Percentiles rank a stretch among this genome's conserved stretches.
Evolutionary conservation across 2,888 invertebrate species (phyloP).

Genomic region (Sclerodermus sp.): DNA sequence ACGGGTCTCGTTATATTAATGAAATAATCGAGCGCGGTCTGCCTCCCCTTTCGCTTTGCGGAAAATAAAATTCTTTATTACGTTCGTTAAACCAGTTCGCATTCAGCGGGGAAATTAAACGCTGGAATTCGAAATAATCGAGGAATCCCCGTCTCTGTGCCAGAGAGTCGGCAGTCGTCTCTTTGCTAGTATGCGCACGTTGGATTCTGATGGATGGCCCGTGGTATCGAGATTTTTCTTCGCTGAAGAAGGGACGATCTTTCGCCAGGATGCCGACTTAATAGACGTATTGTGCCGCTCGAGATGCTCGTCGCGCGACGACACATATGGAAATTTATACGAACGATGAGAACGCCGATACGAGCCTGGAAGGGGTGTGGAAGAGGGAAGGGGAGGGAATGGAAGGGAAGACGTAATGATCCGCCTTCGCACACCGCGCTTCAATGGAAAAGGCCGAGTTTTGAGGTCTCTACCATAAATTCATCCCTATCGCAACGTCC

Average conservation of each 20-base stretch:
- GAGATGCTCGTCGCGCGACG: slow-evolving; percentile 23
- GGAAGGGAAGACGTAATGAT: slow-evolving; percentile 31
- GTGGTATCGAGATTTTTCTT: background rate
- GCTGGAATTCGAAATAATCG: no score
- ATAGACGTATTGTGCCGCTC: slow-evolving; percentile 43
- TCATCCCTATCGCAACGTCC: no score
- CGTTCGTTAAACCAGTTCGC: no score
- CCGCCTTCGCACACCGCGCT: slow-evolving; percentile 11
- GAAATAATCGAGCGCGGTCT: no score
- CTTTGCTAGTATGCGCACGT: no score
- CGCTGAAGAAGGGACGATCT: slow-evolving; percentile 10
- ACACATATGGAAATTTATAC: slow-evolving; percentile 52
- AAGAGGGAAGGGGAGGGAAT: background rate
- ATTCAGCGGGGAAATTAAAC: no score
- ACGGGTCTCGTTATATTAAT: no score
- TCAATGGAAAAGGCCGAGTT: background rate
- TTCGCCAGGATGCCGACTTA: slow-evolving; percentile 29
- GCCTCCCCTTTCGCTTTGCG: no score
- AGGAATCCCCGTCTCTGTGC: no score
- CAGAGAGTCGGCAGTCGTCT: no score
- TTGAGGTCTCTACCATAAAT: background rate
- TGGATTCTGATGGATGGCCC: no score
- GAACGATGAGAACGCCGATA: slow-evolving; percentile 40
- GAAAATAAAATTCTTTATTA: no score
- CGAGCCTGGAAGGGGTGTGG: slow-evolving; percentile 8